phyloP scores from a whole-genome alignment of 2,113 vertebrate species.

The Cnemophilus loriae region DNA sequence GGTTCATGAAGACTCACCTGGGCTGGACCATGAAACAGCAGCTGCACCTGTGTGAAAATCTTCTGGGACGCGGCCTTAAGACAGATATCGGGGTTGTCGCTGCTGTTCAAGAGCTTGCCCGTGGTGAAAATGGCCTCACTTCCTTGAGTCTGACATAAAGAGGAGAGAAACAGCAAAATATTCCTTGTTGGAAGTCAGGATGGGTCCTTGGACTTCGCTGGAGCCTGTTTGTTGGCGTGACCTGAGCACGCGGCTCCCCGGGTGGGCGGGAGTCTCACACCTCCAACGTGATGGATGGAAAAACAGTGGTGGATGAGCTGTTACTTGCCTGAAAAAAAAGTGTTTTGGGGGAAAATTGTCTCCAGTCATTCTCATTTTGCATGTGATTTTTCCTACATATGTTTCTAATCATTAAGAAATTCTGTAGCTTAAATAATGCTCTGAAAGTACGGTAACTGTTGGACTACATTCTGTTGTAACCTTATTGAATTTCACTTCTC shows the following conservation, averaged over 20 bases:
- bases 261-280: background rate
- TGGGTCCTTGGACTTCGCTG: background rate
- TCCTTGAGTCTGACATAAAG: background rate
- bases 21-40: background rate
- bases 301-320: slow-evolving; percentile 27
- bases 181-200: background rate
- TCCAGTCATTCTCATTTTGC: slow-evolving; percentile 61
- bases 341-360: background rate
- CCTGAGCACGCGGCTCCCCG: rapidly evolving
- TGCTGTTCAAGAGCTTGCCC: background rate
- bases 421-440: slow-evolving; percentile 67
- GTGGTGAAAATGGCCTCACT: background rate
- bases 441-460: slow-evolving; percentile 66
- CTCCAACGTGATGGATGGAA: background rate
- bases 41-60: background rate
- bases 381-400: slow-evolving; percentile 62
- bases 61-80: rapidly evolving
- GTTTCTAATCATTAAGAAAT: slow-evolving; percentile 70
- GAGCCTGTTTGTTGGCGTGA: background rate
- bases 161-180: background rate
- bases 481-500: slow-evolving; percentile 68
- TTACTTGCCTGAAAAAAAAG: slow-evolving; percentile 38
- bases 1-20: background rate
- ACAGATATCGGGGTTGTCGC: rapidly evolving
- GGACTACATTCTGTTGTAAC: slow-evolving; percentile 68